These are phyloP conservation scores for Autographa pulchrina DNA, from an alignment of 2,888 invertebrate genomes.

Conservation along the genomic window DNA sequence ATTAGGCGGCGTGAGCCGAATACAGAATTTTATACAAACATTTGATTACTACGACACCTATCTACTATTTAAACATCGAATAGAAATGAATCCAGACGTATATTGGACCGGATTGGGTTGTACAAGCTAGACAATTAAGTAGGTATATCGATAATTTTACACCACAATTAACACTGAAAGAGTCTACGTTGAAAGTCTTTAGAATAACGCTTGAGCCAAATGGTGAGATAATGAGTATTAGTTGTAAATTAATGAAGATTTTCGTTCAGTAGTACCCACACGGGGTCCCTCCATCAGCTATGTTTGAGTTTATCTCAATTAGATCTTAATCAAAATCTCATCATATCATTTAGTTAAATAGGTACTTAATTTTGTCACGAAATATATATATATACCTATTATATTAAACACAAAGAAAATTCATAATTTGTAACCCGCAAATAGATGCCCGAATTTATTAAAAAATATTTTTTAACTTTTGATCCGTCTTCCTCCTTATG, in stretches of 20 bases:
- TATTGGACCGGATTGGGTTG: slow-evolving; percentile 38
- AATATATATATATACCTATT: background rate
- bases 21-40: slow-evolving; percentile 53
- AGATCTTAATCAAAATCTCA: background rate
- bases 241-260: slow-evolving; percentile 6
- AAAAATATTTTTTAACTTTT: slow-evolving; percentile 50
- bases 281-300: slow-evolving; percentile 9
- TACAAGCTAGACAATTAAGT: slow-evolving; percentile 23
- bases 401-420: background rate
- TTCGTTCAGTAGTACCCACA: background rate
- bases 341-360: background rate
- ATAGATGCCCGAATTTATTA: slow-evolving; percentile 27
- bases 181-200: slow-evolving; percentile 22
- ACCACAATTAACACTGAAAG: slow-evolving; percentile 24
- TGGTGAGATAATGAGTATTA: slow-evolving; percentile 3
- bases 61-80: slow-evolving; percentile 43
- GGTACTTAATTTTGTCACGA: background rate
- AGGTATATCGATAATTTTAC: slow-evolving; percentile 18
- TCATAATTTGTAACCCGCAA: slow-evolving; percentile 19
- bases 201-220: slow-evolving; percentile 45
- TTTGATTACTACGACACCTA: slow-evolving; percentile 58
- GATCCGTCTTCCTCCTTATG: slow-evolving; percentile 40
- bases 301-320: background rate
- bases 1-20: slow-evolving; percentile 33
- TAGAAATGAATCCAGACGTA: slow-evolving; percentile 45